Percentiles rank a stretch among this genome's conserved stretches.
Evolutionary conservation across 2,113 vertebrate species (phyloP).

Genomic region (Electrona antarctica): DNA sequence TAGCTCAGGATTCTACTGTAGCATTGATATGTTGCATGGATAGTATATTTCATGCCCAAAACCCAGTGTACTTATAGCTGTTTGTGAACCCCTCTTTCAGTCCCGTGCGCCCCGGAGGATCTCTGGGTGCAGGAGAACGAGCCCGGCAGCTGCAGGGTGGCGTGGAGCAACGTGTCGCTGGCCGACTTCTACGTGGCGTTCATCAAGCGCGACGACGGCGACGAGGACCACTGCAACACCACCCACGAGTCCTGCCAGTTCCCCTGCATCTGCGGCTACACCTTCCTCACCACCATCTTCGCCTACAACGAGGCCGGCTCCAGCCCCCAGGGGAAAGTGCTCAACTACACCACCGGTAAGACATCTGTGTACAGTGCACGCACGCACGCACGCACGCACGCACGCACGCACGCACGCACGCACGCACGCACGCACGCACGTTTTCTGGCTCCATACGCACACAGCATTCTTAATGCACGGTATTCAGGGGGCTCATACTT

Average conservation of each 20-base stretch:
- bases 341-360: conserved; percentile 90
- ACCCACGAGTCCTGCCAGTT: conserved; percentile 82
- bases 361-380: background rate
- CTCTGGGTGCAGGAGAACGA: conserved; percentile 79
- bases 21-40: too few relatives aligned
- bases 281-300: conserved; percentile 88
- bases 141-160: conserved; percentile 81
- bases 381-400: background rate
- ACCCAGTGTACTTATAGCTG: background rate
- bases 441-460: background rate
- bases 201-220: conserved; percentile 90
- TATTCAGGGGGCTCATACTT: too few relatives aligned
- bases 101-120: conserved; percentile 85
- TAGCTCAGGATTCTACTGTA: too few relatives aligned
- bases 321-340: conserved; percentile 80
- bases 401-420: background rate
- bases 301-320: conserved; percentile 88
- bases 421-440: background rate
- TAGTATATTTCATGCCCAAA: background rate
- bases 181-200: conserved; percentile 86
- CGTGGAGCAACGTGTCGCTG: conserved; percentile 78
- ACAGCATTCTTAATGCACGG: too few relatives aligned
- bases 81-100: conserved; percentile 60
- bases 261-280: conserved; percentile 87
- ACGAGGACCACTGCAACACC: conserved; percentile 87